phyloP scores from a whole-genome alignment of 2,888 invertebrate genomes.

The Dione vanillae region DNA sequence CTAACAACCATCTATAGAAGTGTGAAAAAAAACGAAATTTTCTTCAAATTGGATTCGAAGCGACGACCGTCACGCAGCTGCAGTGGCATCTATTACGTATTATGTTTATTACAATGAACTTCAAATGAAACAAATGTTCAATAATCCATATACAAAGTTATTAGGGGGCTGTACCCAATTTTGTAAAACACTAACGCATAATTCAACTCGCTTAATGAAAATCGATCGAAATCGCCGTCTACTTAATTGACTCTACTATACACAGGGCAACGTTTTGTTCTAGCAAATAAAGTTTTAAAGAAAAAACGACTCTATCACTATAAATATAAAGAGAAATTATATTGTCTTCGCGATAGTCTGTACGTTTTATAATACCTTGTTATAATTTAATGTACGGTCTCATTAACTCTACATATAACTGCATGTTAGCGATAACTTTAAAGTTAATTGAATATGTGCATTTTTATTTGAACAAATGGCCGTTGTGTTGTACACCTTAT shows the following conservation, averaged over 20 bases:
- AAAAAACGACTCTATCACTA: slow-evolving; percentile 16
- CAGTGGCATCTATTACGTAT: background rate
- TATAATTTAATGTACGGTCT: slow-evolving; percentile 37
- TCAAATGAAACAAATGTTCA: slow-evolving; percentile 26
- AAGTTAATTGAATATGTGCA: slow-evolving; percentile 35
- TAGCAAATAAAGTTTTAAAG: slow-evolving; percentile 9
- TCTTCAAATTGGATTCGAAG: background rate
- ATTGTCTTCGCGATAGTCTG: slow-evolving; percentile 3
- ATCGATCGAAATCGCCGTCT: slow-evolving; percentile 56
- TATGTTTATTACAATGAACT: slow-evolving; percentile 1
- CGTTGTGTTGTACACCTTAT: background rate
- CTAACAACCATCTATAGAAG: too few relatives aligned
- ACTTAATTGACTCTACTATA: slow-evolving; percentile 56
- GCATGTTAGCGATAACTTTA: slow-evolving; percentile 34
- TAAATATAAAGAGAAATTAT: slow-evolving; percentile 17
- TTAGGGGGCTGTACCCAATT: slow-evolving; percentile 57
- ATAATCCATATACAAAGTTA: slow-evolving; percentile 33
- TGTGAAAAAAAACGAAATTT: too few relatives aligned
- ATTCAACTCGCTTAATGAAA: slow-evolving; percentile 56
- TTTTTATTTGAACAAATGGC: slow-evolving; percentile 35
- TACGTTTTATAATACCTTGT: slow-evolving; percentile 33
- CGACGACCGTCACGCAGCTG: background rate
- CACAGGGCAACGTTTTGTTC: slow-evolving; percentile 32
- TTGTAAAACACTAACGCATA: slow-evolving; percentile 54
- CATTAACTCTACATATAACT: slow-evolving; percentile 40